A percentile compares a stretch with the other conserved stretches of the same genome.
Conservation (phyloP, 2,888 invertebrate genomes). For the Pyrochroa serraticornis region DNA sequence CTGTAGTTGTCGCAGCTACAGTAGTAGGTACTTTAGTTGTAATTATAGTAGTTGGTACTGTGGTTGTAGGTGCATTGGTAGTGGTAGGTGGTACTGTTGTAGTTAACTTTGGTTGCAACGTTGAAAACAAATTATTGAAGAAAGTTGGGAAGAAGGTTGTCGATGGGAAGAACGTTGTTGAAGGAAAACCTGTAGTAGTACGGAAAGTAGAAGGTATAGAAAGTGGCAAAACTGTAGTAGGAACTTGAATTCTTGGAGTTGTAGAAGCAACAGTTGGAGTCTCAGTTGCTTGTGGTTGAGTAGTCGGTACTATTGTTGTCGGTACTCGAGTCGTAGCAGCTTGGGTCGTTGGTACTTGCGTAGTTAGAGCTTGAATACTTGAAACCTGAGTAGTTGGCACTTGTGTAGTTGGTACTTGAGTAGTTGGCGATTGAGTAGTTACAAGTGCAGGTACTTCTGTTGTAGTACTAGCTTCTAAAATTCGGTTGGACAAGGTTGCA, state of each 20-base stretch:
- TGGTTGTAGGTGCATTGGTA: slow-evolving; percentile 18
- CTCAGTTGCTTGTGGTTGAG: slow-evolving; percentile 6
- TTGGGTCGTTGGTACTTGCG: slow-evolving; percentile 31
- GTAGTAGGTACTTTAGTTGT: slow-evolving; percentile 28
- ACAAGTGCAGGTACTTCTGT: background rate
- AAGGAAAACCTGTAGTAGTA: slow-evolving; percentile 51
- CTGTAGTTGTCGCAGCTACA: slow-evolving; percentile 11
- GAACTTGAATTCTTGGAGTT: slow-evolving; percentile 1
- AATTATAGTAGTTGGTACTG: slow-evolving; percentile 19
- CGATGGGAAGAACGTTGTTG: slow-evolving; percentile 43
- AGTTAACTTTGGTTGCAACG: slow-evolving; percentile 30
- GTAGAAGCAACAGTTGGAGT: slow-evolving; percentile 2
- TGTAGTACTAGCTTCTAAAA: slow-evolving; percentile 15
- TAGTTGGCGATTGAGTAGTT: background rate
- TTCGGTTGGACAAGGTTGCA: slow-evolving; percentile 24
- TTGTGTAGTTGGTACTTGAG: background rate
- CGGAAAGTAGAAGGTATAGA: slow-evolving; percentile 41
- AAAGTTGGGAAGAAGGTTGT: slow-evolving; percentile 44
- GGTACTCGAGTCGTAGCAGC: slow-evolving; percentile 23
- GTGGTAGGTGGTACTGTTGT: slow-evolving; percentile 29
- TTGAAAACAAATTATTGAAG: slow-evolving; percentile 35
- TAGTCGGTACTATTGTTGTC: slow-evolving; percentile 15
- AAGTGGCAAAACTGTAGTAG: slow-evolving; percentile 12
- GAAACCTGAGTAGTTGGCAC: slow-evolving; percentile 1
- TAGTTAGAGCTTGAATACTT: slow-evolving; percentile 28